phyloP scores from a whole-genome alignment of 1,140 invertebrate genomes.

The Rhynchophorus ferrugineus region DNA sequence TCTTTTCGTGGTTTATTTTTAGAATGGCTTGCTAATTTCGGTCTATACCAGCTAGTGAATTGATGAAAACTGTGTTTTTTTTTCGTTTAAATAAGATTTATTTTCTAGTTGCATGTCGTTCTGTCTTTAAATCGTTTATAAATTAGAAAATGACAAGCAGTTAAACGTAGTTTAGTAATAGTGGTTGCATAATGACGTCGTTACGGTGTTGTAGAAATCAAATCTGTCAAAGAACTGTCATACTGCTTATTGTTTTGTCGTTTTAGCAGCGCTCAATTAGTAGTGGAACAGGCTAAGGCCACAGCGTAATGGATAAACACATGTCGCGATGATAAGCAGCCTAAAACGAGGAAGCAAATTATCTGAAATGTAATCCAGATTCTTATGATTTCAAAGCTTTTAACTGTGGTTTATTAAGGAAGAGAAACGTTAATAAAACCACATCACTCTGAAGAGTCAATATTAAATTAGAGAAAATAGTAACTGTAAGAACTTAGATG shows the following conservation, averaged over 20 bases:
- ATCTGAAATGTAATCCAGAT: slow-evolving; percentile 20
- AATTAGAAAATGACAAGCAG: not conserved
- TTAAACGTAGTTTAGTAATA: not conserved
- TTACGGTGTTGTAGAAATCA: slow-evolving; percentile 1
- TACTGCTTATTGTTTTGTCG: slow-evolving; percentile 26
- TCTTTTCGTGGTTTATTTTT: not conserved
- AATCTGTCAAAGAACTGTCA: slow-evolving; percentile 25
- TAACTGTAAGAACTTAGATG: slow-evolving; percentile 29
- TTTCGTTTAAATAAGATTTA: not conserved
- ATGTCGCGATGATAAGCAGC: too few relatives aligned
- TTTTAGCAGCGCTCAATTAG: too few relatives aligned
- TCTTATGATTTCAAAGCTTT: slow-evolving; percentile 31
- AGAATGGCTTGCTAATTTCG: not conserved
- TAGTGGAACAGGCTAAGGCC: too few relatives aligned
- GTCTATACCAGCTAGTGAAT: not conserved
- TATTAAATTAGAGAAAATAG: slow-evolving; percentile 35
- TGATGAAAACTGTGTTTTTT: slow-evolving; percentile 2
- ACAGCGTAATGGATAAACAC: too few relatives aligned
- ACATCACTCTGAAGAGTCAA: slow-evolving; percentile 38
- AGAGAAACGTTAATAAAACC: slow-evolving; percentile 16
- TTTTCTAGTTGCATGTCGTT: not conserved
- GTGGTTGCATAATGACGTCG: slow-evolving; percentile 6
- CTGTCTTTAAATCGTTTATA: not conserved
- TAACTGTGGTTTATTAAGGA: slow-evolving; percentile 32
- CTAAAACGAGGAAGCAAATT: slow-evolving; percentile 8